A percentile compares a stretch with the other conserved stretches of the same genome.
Evolutionary conservation across 2,888 invertebrate genomes (phyloP).

Genomic region (Thyatira batis): DNA sequence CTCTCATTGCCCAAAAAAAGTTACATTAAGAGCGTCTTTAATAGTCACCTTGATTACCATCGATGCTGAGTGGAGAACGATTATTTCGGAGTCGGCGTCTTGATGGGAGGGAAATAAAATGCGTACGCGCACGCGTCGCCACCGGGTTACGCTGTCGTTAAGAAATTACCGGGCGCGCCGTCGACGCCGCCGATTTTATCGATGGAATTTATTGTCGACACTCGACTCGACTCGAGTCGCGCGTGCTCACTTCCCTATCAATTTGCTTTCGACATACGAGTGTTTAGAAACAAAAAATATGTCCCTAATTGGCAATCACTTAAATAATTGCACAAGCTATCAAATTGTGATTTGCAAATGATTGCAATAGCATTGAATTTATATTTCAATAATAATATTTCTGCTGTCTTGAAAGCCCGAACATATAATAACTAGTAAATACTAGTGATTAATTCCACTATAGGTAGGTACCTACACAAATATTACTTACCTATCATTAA

Average conservation of each 20-base stretch:
- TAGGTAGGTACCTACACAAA: too few species aligned
- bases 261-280: conserved; percentile 29
- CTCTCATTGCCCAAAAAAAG: conserved; percentile 61
- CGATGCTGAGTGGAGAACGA: conserved; percentile 79
- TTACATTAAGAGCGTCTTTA: conserved; percentile 76
- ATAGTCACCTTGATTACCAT: conserved; percentile 79
- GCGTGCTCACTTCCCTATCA: conserved; percentile 58
- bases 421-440: too few species aligned
- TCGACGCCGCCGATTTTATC: conserved; percentile 79
- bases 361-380: neutral
- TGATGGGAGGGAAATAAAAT: conserved; percentile 76
- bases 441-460: too few species aligned
- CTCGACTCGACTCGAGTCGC: conserved; percentile 57
- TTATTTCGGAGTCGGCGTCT: conserved; percentile 76
- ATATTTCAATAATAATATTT: too few species aligned
- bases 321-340: neutral
- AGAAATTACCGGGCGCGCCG: conserved; percentile 77
- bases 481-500: too few species aligned
- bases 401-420: too few species aligned
- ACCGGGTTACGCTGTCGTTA: conserved; percentile 82
- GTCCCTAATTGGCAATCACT: neutral
- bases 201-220: conserved; percentile 81
- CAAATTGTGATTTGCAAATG: neutral
- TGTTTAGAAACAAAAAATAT: conserved; percentile 35
- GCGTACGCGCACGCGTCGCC: conserved; percentile 79